These are phyloP conservation scores for Camptogramma bilineatum DNA, from an alignment of 2,888 invertebrate species.

Conservation along the genomic window DNA sequence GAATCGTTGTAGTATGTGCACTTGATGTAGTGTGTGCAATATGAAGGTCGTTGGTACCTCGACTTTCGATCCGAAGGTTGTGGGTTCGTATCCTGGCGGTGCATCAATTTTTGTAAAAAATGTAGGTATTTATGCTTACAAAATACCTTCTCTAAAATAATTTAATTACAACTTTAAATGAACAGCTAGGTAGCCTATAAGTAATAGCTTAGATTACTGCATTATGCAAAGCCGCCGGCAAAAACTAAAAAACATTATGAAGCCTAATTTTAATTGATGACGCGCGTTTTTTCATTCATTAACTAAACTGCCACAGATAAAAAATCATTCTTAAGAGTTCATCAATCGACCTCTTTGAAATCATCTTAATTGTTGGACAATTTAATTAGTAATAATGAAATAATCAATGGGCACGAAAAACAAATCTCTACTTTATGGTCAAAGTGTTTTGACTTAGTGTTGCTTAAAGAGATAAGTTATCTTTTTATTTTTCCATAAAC, in stretches of 20 bases:
- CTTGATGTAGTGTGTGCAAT: too few species aligned
- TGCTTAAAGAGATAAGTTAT: slow-evolving; percentile 5
- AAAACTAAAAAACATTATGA: slow-evolving; percentile 13
- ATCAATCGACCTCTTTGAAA: slow-evolving; percentile 26
- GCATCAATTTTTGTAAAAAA: too few species aligned
- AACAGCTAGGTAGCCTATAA: too few species aligned
- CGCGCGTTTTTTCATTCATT: slow-evolving; percentile 54
- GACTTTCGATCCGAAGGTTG: too few species aligned
- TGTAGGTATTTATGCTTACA: too few species aligned
- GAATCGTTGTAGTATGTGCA: too few species aligned
- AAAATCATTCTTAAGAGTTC: slow-evolving; percentile 30
- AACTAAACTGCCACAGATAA: slow-evolving; percentile 47
- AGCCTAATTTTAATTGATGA: slow-evolving; percentile 58
- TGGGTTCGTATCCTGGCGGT: too few species aligned
- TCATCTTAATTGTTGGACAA: slow-evolving; percentile 26
- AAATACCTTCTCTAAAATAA: too few species aligned
- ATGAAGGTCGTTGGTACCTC: too few species aligned
- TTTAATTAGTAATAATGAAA: slow-evolving; percentile 1
- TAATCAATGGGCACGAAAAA: neutral
- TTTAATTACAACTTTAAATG: too few species aligned
- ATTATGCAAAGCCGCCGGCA: neutral
- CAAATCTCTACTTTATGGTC: slow-evolving; percentile 21
- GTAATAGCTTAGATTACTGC: too few species aligned
- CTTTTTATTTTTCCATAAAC: slow-evolving; percentile 34
- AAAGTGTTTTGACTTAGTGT: neutral